phyloP scores from a whole-genome alignment of 2,888 invertebrate species.

The Epirrita christyi region DNA sequence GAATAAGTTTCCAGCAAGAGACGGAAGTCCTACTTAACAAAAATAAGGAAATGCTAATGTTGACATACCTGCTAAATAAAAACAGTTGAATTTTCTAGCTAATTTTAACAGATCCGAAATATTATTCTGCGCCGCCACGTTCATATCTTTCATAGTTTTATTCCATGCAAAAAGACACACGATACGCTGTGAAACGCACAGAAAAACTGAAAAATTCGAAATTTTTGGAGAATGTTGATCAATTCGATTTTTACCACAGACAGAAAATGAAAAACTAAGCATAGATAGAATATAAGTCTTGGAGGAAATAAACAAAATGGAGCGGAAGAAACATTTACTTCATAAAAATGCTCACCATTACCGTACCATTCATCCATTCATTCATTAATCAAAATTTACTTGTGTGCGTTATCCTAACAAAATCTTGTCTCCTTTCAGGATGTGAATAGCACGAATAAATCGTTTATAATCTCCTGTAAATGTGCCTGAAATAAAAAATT shows the following conservation, averaged over 20 bases:
- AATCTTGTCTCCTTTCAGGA: too few relatives aligned
- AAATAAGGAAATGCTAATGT: constrained; percentile 22
- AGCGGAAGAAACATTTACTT: too few relatives aligned
- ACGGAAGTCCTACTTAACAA: constrained; percentile 1
- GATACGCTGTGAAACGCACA: constrained; percentile 17
- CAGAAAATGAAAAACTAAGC: not conserved
- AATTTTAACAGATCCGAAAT: constrained; percentile 88
- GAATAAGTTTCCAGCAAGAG: constrained; percentile 28
- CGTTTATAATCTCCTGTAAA: too few relatives aligned
- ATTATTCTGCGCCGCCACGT: constrained; percentile 71
- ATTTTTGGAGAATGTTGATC: constrained; percentile 30
- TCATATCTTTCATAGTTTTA: constrained; percentile 80
- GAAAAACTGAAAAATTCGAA: constrained; percentile 34
- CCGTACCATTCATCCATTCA: too few relatives aligned
- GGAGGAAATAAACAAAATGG: too few relatives aligned
- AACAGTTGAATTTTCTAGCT: constrained; percentile 95
- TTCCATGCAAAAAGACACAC: constrained; percentile 49
- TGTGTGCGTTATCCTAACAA: too few relatives aligned
- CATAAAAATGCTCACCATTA: too few relatives aligned
- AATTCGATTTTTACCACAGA: not conserved
- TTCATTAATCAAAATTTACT: too few relatives aligned
- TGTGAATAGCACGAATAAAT: too few relatives aligned
- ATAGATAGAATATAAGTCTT: too few relatives aligned
- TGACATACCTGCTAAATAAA: constrained; percentile 91
- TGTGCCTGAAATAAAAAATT: too few relatives aligned